phyloP scores from a whole-genome alignment of 2,888 invertebrate genomes.

The Polyommatus iphigenia region DNA sequence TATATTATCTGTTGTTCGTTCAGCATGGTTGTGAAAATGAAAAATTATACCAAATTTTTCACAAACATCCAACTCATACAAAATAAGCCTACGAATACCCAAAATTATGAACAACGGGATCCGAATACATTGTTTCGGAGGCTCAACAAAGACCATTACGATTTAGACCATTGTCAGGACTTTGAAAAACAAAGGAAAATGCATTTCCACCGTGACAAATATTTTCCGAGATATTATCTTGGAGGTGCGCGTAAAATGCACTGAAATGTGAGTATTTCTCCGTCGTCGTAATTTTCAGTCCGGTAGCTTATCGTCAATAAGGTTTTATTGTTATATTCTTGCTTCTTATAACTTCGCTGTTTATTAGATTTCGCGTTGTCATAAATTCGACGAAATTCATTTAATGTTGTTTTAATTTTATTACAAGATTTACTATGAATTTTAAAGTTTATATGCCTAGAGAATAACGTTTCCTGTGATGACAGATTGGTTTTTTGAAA shows the following conservation, averaged over 20 bases:
- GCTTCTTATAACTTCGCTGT: neutral
- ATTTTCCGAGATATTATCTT: neutral
- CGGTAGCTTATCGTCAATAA: slow-evolving; percentile 10
- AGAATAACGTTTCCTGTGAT: too few relatives aligned
- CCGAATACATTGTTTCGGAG: neutral
- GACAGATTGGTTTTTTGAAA: too few relatives aligned
- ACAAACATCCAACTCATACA: neutral
- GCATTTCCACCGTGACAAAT: slow-evolving; percentile 18
- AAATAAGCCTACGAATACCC: neutral
- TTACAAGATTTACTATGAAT: neutral
- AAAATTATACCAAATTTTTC: too few relatives aligned
- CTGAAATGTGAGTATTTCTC: slow-evolving; percentile 2
- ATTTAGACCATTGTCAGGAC: slow-evolving; percentile 1
- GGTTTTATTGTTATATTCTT: slow-evolving; percentile 9
- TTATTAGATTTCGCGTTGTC: neutral
- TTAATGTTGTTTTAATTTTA: neutral
- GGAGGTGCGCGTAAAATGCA: neutral
- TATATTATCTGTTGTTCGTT: too few relatives aligned
- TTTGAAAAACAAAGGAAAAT: slow-evolving; percentile 12
- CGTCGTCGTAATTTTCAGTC: slow-evolving; percentile 2
- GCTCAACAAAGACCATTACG: neutral
- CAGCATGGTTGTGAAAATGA: too few relatives aligned
- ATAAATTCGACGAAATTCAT: neutral
- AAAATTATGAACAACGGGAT: neutral
- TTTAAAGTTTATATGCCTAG: neutral